Base-by-base conservation (phyloP, 2,113 vertebrate genomes). In the Myotis yumanensis region DNA sequence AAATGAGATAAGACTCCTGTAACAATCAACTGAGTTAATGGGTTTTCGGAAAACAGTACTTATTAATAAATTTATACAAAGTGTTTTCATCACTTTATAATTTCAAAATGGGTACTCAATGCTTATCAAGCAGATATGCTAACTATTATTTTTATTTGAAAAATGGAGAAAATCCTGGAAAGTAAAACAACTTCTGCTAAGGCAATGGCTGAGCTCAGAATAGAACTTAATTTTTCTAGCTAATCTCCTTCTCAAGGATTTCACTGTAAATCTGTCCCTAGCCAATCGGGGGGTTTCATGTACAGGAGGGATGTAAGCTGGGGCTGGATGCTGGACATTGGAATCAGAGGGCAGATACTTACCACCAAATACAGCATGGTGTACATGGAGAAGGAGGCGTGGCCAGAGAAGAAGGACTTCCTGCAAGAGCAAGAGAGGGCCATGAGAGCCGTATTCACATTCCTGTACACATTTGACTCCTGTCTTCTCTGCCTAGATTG, bases 381-480 rank as follows among this genome's bases (percentile, higher is more conserved):
- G 95, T 98, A 99, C 98, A 99, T 99, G 52, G 99, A 99, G 98
- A 99, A 99, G 77, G 99, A 99, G 6, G 99, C 99, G 0, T 99
- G 99, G 97, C 99, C 99, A 0, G 99, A 99, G 98, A 99, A 99
- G 99, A 99, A 99, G 93, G 99, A 99, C 98, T 99, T 99, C 98
- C 99, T 99, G 98, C 17, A 98, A 98, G 96, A 98, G 81, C 96
- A 97, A 98, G 95, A 96, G 88, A 96, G n/a, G 76, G 83, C 75
- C 96, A 76, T 97, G 96, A 94, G 86, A 52, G 87, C 48, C 32
- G 11, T 40, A 77, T 73, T 71, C 68, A 72, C 30, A 82, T 2
- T 51, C 72, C 69, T 20, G 43, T 3, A 23, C 28, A 30, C 28
- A 2, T 54, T 23, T 25, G 37, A 51, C 46, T 22, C 81, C 87